These are phyloP conservation scores for Silurus meridionalis DNA, from an alignment of 2,113 vertebrate genomes.

Conservation along the genomic window DNA sequence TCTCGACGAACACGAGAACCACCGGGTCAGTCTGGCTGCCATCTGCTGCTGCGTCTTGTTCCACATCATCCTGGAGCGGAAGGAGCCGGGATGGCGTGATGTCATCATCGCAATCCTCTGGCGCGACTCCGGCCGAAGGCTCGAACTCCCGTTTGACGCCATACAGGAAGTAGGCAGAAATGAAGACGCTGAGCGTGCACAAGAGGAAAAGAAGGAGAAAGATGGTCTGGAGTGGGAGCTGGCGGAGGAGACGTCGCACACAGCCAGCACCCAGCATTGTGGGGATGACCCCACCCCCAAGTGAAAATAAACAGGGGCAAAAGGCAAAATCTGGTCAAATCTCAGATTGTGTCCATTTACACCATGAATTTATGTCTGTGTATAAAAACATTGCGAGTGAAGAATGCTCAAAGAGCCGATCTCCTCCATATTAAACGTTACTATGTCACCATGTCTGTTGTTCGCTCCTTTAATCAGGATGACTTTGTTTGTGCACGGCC, in stretches of 20 bases:
- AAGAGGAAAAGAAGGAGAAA: constrained; percentile 82
- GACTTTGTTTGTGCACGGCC: neutral
- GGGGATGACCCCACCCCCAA: constrained; percentile 34
- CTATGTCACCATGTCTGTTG: constrained; percentile 51
- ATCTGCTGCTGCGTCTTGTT: constrained; percentile 69
- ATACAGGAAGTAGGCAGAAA: constrained; percentile 87
- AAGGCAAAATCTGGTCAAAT: constrained; percentile 2
- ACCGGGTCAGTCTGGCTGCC: constrained; percentile 87
- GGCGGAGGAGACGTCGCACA: constrained; percentile 78
- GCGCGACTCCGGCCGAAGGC: constrained; percentile 72
- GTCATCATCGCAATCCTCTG: constrained; percentile 81
- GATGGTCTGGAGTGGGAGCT: constrained; percentile 80
- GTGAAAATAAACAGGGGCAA: neutral
- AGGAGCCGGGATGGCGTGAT: constrained; percentile 85
- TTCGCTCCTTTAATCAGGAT: constrained; percentile 12
- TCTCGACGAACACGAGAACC: constrained; percentile 97
- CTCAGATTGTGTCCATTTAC: constrained; percentile 16
- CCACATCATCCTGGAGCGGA: constrained; percentile 73
- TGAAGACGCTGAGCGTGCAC: constrained; percentile 82
- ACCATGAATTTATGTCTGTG: constrained; percentile 4
- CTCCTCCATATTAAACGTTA: constrained; percentile 27
- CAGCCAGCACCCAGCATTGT: constrained; percentile 57
- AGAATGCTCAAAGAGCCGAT: constrained; percentile 7
- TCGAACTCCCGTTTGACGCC: constrained; percentile 82
- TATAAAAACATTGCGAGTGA: neutral